Conservation (phyloP, 64 coral and sea anemone genomes). For the Dendrophyllia cribrosa region DNA sequence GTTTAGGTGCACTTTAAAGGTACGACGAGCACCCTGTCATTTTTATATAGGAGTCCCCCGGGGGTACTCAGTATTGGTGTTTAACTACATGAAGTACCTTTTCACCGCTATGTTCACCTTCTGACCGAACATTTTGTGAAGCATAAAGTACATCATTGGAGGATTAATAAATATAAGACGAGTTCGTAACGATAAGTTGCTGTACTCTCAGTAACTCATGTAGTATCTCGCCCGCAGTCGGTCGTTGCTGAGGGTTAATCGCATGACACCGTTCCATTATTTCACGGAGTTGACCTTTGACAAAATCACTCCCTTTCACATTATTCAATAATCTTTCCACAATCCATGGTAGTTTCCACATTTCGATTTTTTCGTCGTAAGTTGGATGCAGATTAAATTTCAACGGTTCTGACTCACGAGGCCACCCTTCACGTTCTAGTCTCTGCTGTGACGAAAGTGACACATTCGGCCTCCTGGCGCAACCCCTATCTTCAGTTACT, state of each 20-base stretch:
- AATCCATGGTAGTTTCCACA: neutral
- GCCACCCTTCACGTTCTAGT: neutral
- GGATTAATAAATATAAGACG: no score
- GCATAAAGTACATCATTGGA: no score
- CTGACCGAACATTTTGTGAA: no score
- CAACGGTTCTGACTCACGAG: neutral
- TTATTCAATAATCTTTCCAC: neutral
- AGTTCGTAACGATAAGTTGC: no score
- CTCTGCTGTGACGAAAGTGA: neutral
- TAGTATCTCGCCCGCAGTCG: no score
- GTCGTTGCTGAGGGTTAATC: neutral
- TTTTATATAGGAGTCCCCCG: no score
- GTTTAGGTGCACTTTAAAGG: no score
- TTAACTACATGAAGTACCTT: no score
- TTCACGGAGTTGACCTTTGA: neutral
- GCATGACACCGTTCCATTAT: neutral
- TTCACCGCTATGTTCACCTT: no score
- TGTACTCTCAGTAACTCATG: no score
- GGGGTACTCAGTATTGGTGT: no score
- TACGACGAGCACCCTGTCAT: no score
- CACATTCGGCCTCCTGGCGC: neutral
- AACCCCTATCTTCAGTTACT: neutral
- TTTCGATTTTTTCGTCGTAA: constrained; percentile 17
- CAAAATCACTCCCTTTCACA: constrained; percentile 5
- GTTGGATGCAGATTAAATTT: neutral